phyloP scores from a whole-genome alignment of 2,113 vertebrate genomes.

The Callocephalon fimbriatum region DNA sequence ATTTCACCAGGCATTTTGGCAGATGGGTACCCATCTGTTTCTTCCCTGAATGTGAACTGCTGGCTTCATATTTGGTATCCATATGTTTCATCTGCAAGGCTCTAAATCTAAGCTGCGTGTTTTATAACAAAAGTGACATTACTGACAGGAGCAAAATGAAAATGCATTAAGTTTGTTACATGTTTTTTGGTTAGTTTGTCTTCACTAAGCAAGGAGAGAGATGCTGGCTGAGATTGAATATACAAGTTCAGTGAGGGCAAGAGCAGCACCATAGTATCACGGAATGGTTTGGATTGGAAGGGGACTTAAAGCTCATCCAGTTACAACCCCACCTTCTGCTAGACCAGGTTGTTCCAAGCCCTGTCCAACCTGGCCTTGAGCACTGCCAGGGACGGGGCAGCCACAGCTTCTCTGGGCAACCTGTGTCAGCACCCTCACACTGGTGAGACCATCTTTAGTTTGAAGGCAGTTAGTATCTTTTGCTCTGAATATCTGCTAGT shows the following conservation, averaged over 20 bases:
- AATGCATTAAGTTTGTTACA: conserved; percentile 1
- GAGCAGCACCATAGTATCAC: not conserved
- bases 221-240: not conserved
- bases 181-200: conserved; percentile 2
- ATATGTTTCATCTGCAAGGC: conserved; percentile 60
- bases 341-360: not conserved
- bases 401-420: not conserved
- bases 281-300: not conserved
- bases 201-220: not conserved
- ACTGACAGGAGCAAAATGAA: conserved; percentile 59
- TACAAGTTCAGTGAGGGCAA: not conserved
- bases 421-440: not conserved
- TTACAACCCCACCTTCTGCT: not conserved
- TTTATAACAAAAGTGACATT: conserved; percentile 58
- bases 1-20: conserved; percentile 60
- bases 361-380: not conserved
- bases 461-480: not conserved
- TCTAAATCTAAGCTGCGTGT: conserved; percentile 33
- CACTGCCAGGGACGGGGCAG: not conserved
- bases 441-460: not conserved
- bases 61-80: conserved; percentile 49
- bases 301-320: not conserved
- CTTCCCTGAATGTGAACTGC: not conserved
- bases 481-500: not conserved
- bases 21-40: conserved; percentile 64